Evolutionary conservation across 2,888 invertebrate species (phyloP), one percentile per base, ranked within the genome.

Genomic region (Orthonychiurus folsomi): DNA sequence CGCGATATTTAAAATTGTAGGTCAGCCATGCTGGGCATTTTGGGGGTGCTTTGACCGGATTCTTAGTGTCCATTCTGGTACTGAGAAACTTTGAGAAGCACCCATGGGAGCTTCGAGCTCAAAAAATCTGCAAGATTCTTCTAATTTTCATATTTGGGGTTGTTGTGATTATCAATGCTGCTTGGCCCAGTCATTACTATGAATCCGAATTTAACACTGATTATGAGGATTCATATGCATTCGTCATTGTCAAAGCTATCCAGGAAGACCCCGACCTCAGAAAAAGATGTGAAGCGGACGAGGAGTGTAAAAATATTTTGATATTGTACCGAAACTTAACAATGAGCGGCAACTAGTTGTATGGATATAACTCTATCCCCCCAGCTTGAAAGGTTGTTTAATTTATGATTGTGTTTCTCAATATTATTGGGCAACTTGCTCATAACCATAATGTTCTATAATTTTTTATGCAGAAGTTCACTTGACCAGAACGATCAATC

Each of bases 21-120:
- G 52, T 56, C 1, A 60, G 60, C 25, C 63, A 63, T 21, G 60
- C 60, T 3, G 63, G 60, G 1, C 63, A 63, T 50, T 56, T 60
- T 12, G 63, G 63, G 3, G 63, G 63, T 25, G 63, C 63, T 15
- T 9, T 63, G 23, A 50, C 53, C 5, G 63, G 63, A 24, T 63
- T 63, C 50, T 18, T 63, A 1, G 60, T 56, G 1, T 25, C 63
- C 24, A 27, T 57, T 27, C 26, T 60, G 12, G 25, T 63, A 15
- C 60, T 63, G 9, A 27, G 48, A 25, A 63, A 63, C 47, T 60
- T 60, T 23, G 57, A 63, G 25, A 55, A 60, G 21, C 52, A 50
- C 1, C 50, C 56, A 12, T 63, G 63, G 63, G 60, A 63, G 27
- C 24, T 24, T 3, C 47, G n/a, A 25, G 20, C 60, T 21, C 60